A percentile compares a stretch with the other conserved stretches of the same genome.
These are phyloP conservation scores for Ammodytes dubius DNA, from an alignment of 2,113 vertebrate genomes.

Conservation along the genomic window DNA sequence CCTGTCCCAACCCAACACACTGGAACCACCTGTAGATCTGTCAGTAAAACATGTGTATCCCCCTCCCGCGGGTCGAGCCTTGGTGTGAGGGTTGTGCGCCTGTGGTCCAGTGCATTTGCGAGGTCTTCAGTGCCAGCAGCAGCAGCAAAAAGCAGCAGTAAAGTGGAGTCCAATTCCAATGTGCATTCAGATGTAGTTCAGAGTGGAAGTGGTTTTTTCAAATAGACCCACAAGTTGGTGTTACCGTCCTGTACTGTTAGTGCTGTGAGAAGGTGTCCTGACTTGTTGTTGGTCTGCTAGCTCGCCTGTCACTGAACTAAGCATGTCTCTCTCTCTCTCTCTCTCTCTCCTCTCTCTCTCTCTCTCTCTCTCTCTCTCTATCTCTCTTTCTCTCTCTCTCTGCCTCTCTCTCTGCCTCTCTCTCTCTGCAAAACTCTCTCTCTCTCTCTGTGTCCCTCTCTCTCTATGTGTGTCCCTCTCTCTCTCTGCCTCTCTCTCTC, in stretches of 20 bases:
- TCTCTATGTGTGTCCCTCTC: conserved; percentile 35
- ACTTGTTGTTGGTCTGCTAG: conserved; percentile 69
- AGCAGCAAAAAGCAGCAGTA: conserved; percentile 35
- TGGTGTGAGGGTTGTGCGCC: conserved; percentile 50
- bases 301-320: conserved; percentile 71
- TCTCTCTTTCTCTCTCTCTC: too few relatives aligned
- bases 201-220: conserved; percentile 58
- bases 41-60: conserved; percentile 74
- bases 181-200: conserved; percentile 71
- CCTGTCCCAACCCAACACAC: conserved; percentile 48
- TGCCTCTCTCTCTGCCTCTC: too few relatives aligned
- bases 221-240: conserved; percentile 61
- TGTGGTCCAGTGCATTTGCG: conserved; percentile 74
- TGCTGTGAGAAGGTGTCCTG: conserved; percentile 67
- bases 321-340: conserved; percentile 79
- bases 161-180: not conserved
- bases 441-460: conserved; percentile 63
- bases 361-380: too few relatives aligned
- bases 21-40: conserved; percentile 71
- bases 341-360: too few relatives aligned
- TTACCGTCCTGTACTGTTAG: conserved; percentile 51
- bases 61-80: conserved; percentile 46
- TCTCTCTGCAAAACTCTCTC: too few relatives aligned
- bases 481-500: too few relatives aligned
- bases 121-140: conserved; percentile 61